phyloP scores from a whole-genome alignment of 2,113 vertebrate species.

The Ciconia maguari region DNA sequence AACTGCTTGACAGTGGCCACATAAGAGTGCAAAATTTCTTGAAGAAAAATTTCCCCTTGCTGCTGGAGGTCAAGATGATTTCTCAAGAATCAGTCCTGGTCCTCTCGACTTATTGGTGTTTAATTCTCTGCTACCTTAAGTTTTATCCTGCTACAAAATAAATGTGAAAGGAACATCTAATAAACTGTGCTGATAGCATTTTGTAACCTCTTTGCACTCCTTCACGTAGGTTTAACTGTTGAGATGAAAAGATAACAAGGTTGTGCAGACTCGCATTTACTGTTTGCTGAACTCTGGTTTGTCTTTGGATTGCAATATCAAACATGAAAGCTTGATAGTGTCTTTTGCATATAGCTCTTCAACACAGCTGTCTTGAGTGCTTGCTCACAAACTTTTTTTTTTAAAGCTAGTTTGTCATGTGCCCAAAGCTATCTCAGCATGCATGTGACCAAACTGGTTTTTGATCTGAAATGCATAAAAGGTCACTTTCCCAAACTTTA shows the following conservation, averaged over 20 bases:
- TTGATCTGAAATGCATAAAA: background rate
- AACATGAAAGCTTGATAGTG: background rate
- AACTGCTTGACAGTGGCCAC: background rate
- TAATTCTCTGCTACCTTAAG: background rate
- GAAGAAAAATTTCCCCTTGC: background rate
- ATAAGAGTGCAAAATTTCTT: background rate
- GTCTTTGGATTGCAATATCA: background rate
- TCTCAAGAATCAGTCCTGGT: background rate
- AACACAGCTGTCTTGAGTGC: background rate
- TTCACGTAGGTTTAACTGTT: background rate
- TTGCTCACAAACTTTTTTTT: background rate
- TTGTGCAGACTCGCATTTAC: background rate
- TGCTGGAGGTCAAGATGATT: background rate
- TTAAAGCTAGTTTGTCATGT: background rate
- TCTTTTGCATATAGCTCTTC: background rate
- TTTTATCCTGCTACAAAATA: background rate
- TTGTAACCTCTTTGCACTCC: slow-evolving; percentile 4
- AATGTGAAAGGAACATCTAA: background rate
- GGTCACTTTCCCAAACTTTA: background rate
- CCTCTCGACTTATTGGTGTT: background rate
- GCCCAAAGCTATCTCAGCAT: background rate
- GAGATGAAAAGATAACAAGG: slow-evolving; percentile 33
- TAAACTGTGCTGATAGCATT: background rate
- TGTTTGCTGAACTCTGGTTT: slow-evolving; percentile 10
- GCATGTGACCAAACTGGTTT: background rate